Percentiles rank a stretch among this genome's conserved stretches.
Conservation (phyloP, 2,113 vertebrate species). For the Coracopsis vasa region DNA sequence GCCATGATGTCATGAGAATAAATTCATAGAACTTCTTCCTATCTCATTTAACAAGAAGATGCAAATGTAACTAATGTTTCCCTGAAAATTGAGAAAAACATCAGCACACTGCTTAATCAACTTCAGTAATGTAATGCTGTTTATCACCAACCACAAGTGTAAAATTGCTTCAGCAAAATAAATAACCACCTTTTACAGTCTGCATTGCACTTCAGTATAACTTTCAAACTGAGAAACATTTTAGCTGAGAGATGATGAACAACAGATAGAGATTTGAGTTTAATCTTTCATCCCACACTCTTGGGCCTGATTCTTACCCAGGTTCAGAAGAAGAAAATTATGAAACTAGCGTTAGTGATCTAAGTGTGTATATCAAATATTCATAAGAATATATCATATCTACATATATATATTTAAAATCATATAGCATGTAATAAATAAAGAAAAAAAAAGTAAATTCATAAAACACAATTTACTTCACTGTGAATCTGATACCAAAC, state of each 20-base stretch:
- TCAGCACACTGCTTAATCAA: background rate
- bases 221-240: background rate
- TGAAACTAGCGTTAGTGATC: background rate
- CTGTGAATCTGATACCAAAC: background rate
- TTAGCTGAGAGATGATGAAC: background rate
- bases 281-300: background rate
- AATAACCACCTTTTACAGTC: background rate
- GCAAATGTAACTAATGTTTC: conserved; percentile 51
- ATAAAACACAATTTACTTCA: background rate
- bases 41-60: conserved; percentile 34
- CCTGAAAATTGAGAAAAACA: conserved; percentile 37
- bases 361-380: background rate
- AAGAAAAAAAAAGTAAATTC: background rate
- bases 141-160: conserved; percentile 2
- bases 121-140: background rate
- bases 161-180: conserved; percentile 15
- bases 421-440: background rate
- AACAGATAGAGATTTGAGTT: background rate
- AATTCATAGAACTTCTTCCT: conserved; percentile 13
- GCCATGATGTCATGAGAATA: conserved; percentile 40
- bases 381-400: background rate
- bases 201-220: background rate
- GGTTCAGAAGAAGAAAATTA: background rate
- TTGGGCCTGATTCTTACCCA: background rate
- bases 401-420: background rate